Evolutionary conservation across 1,140 invertebrate species (phyloP).

Genomic region (Araneus ventricosus): DNA sequence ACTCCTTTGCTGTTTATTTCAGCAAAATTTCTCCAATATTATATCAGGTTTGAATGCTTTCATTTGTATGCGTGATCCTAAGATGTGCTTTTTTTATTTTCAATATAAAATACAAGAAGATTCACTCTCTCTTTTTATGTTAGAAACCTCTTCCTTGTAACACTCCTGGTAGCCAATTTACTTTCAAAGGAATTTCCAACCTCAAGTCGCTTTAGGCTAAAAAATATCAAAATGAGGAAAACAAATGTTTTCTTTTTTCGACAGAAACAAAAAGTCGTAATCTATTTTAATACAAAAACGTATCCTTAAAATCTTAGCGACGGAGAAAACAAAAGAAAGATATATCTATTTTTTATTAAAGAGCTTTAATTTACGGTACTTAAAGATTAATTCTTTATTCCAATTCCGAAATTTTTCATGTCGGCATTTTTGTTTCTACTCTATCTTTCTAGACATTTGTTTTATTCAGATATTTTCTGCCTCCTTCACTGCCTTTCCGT

Average conservation of each 20-base stretch:
- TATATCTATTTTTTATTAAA: neutral
- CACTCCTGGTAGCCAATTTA: neutral
- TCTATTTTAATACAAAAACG: neutral
- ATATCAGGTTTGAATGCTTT: neutral
- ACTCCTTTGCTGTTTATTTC: neutral
- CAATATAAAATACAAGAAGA: neutral
- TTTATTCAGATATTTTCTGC: constrained; percentile 6
- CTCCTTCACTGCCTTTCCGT: neutral
- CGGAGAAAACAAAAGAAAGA: neutral
- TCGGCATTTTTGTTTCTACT: neutral
- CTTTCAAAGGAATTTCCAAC: neutral
- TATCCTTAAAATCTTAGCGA: neutral
- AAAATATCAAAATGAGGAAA: neutral
- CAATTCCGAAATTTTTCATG: neutral
- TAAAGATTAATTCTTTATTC: constrained; percentile 18
- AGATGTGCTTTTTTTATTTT: neutral
- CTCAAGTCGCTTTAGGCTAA: neutral
- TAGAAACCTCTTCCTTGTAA: neutral
- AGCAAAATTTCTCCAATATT: neutral
- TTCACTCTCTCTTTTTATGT: neutral
- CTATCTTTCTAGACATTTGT: constrained; percentile 6
- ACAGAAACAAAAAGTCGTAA: neutral
- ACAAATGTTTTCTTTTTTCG: neutral
- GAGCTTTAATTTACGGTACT: neutral
- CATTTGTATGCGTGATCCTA: neutral